Percentiles rank a stretch among this genome's conserved stretches.
Evolutionary conservation across 1,140 invertebrate genomes (phyloP).

Genomic region (Pollicipes pollicipes): DNA sequence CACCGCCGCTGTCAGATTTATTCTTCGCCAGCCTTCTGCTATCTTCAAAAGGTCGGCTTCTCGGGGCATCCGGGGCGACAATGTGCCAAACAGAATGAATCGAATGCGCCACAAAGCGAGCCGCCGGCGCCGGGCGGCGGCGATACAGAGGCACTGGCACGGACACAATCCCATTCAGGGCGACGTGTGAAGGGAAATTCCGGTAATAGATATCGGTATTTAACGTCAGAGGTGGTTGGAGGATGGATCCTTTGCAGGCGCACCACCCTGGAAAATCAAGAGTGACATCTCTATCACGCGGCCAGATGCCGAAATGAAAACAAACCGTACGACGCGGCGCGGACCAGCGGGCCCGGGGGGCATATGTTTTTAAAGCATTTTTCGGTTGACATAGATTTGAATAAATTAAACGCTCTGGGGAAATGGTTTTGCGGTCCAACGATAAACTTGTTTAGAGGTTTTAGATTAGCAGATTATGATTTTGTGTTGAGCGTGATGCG

Average conservation of each 20-base stretch:
- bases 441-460: background rate
- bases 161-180: background rate
- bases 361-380: background rate
- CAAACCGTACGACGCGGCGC: background rate
- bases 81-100: background rate
- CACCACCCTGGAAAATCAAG: slow-evolving; percentile 1
- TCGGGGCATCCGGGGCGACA: background rate
- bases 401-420: background rate
- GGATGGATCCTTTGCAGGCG: background rate
- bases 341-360: too few relatives aligned
- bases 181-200: slow-evolving; percentile 1
- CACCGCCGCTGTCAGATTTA: background rate
- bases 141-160: background rate
- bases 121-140: too few relatives aligned
- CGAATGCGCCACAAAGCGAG: background rate
- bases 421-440: background rate
- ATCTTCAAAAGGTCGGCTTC: background rate
- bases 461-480: too few relatives aligned
- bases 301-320: background rate
- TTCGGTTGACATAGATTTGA: background rate
- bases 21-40: slow-evolving; percentile 1
- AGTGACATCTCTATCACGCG: background rate
- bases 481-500: too few relatives aligned
- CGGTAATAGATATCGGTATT: background rate
- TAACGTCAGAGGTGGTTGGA: background rate